Evolutionary conservation across 2,797 vertebrate genomes (phyloP).

Genomic region (Anniella stebbinsi): DNA sequence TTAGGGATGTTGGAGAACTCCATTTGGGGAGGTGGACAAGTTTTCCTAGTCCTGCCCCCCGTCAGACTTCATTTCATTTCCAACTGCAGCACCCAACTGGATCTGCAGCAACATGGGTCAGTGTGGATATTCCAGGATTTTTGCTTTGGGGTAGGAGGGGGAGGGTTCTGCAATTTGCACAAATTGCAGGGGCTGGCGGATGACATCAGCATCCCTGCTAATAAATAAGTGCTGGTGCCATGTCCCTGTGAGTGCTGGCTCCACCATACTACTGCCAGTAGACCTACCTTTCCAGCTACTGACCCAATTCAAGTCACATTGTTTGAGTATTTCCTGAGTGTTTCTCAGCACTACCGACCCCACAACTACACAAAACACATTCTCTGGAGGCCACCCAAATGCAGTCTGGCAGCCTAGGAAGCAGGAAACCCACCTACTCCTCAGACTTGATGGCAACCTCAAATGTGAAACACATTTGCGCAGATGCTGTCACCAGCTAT

Average conservation of each 20-base stretch:
- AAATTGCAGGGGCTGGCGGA: no score
- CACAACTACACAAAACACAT: background rate
- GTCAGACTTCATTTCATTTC: no score
- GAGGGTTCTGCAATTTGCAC: no score
- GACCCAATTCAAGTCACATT: background rate
- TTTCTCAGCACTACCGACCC: background rate
- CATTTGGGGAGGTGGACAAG: no score
- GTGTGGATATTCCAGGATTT: background rate
- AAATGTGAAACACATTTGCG: slow-evolving; percentile 29
- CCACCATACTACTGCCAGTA: background rate
- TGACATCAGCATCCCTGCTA: no score
- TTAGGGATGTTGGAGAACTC: no score
- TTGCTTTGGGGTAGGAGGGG: background rate
- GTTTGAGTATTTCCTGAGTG: background rate
- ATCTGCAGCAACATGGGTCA: no score
- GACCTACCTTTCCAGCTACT: background rate
- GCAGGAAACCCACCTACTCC: slow-evolving; percentile 17
- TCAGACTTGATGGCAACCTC: background rate
- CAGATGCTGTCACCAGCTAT: slow-evolving; percentile 2
- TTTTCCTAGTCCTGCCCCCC: no score
- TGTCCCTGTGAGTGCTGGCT: no score
- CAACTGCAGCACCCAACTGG: no score
- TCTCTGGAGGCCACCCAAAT: slow-evolving; percentile 22
- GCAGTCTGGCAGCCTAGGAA: slow-evolving; percentile 28
- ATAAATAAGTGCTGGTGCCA: no score